Evolutionary conservation across 2,888 invertebrate genomes (phyloP), one percentile per base, ranked within the genome.

Genomic region (Cyaniris semiargus): DNA sequence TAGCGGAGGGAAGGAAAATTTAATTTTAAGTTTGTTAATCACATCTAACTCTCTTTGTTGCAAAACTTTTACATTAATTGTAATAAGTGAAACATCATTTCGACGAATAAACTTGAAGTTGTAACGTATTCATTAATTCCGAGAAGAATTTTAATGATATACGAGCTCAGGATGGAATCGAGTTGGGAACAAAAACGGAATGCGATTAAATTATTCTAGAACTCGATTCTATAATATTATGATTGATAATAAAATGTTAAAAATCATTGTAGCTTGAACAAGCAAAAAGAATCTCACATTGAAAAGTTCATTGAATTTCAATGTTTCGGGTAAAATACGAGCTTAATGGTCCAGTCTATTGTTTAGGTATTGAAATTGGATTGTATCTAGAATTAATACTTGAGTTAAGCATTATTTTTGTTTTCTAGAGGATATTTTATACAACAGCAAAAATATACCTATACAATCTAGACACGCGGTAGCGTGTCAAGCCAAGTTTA

Each of bases 1-100:
- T 85, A 86, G 87, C 85, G 87, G 85, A 76, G 78, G 75, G 80
- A 83, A 81, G 83, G 74, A 74, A 85, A 86, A 85, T 85, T 86
- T 84, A 83, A 84, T 71, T 81, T 80, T 84, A 79, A 86, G 85
- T 18, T 81, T 78, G 75, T 81, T 80, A 79, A 78, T 78, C 78
- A 77, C 77, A 79, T 79, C 71, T 80, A 74, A 76, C 77, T 78
- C 70, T 56, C 71, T 76, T 78, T 71, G 76, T 79, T 76, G 75
- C 77, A 27, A 27, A 66, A 77, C 78, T 75, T 78, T 78, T 76
- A 77, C 79, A 79, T 77, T 79, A 58, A 31, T 76, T 72, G 70
- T 72, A 72, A 76, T 76, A 71, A 76, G 56, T 70, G n/a, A 76
- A 74, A 74, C 74, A 53, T 74, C 48, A 15, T 53, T 48, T 15